These are phyloP conservation scores for Apodemus agrarius DNA, from an alignment of 2,797 vertebrate species.

Conservation along the genomic window DNA sequence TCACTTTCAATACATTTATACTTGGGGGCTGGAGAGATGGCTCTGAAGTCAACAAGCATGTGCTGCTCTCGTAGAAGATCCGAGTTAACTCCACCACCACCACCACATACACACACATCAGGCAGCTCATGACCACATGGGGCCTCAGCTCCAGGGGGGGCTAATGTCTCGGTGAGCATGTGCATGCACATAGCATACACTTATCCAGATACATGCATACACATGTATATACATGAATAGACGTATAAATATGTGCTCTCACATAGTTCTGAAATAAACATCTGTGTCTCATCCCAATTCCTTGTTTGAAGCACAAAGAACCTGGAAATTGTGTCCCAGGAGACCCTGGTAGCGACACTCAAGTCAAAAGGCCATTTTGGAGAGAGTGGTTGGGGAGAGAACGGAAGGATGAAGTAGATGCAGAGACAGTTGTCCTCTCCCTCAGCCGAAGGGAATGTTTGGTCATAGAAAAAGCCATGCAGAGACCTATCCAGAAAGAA, in stretches of 20 bases:
- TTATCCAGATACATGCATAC: not conserved
- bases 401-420: not conserved
- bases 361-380: not conserved
- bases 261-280: no score
- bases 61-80: not conserved
- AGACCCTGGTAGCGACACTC: not conserved
- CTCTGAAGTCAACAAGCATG: not conserved
- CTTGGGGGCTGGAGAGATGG: not conserved
- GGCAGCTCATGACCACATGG: not conserved
- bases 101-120: not conserved
- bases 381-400: rapidly evolving
- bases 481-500: not conserved
- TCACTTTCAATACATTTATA: not conserved
- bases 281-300: not conserved
- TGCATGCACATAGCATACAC: not conserved
- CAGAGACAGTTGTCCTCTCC: not conserved
- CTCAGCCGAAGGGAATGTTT: not conserved
- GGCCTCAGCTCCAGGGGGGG: not conserved
- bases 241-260: not conserved
- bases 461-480: not conserved
- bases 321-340: not conserved
- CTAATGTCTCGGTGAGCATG: not conserved
- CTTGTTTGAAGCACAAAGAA: not conserved
- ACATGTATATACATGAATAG: not conserved
- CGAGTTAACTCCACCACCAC: not conserved